Percentiles rank a stretch among this genome's conserved stretches.
Evolutionary conservation across 64 coral and sea anemone genomes (phyloP).

Genomic region (Pocillopora damicornis): DNA sequence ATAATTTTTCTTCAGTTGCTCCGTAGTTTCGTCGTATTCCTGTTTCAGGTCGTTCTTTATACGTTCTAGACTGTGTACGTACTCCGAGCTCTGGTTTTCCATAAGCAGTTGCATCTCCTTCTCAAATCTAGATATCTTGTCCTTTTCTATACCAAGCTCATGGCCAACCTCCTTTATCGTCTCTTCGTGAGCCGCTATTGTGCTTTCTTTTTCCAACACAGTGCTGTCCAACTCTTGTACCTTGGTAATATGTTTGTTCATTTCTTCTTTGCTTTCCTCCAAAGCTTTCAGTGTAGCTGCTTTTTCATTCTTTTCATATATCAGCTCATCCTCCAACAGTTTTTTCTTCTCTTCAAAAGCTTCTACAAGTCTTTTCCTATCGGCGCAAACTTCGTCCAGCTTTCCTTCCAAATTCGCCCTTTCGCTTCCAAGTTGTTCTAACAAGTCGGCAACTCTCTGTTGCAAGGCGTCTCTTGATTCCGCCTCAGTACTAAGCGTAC

Average conservation of each 20-base stretch:
- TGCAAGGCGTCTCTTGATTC: slow-evolving; percentile 9
- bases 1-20: slow-evolving; percentile 74
- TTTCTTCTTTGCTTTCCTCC: slow-evolving; percentile 34
- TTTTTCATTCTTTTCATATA: slow-evolving; percentile 25
- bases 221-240: slow-evolving; percentile 42
- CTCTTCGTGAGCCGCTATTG: slow-evolving; percentile 34
- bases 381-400: slow-evolving; percentile 32
- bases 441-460: slow-evolving; percentile 13
- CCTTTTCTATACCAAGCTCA: slow-evolving; percentile 54
- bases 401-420: slow-evolving; percentile 41
- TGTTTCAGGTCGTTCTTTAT: slow-evolving; percentile 69
- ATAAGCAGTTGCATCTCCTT: slow-evolving; percentile 59
- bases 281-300: slow-evolving; percentile 34
- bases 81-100: slow-evolving; percentile 58
- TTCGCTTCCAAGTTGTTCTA: slow-evolving; percentile 37
- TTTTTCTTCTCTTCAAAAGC: slow-evolving; percentile 45
- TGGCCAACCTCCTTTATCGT: slow-evolving; percentile 33
- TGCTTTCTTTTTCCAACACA: slow-evolving; percentile 51
- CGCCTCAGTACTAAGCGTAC: neutral
- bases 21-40: slow-evolving; percentile 76
- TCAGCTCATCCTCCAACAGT: slow-evolving; percentile 38
- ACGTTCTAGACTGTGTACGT: slow-evolving; percentile 62
- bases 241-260: slow-evolving; percentile 43
- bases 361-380: slow-evolving; percentile 36
- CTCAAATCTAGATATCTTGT: slow-evolving; percentile 46